These are phyloP conservation scores for Muscicapa adusta DNA, from an alignment of 2,113 vertebrate genomes.

Conservation along the genomic window DNA sequence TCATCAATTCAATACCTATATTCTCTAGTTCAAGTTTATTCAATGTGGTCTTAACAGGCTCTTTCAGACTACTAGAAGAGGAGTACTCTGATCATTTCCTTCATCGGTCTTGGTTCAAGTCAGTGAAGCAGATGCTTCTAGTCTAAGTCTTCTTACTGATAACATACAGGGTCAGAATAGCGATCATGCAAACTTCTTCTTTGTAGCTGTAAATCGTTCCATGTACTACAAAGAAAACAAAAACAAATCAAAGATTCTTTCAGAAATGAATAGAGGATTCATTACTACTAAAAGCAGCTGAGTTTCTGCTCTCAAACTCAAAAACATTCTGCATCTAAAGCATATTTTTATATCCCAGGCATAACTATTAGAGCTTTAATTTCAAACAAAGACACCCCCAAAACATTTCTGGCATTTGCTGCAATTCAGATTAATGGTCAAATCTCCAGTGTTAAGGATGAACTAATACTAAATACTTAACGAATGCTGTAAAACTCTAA, in stretches of 20 bases:
- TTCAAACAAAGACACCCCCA: background rate
- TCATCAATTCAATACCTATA: background rate
- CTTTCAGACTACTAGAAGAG: background rate
- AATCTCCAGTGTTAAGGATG: background rate
- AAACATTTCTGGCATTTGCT: background rate
- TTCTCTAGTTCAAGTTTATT: constrained; percentile 45
- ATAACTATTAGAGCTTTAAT: background rate
- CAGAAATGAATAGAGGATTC: background rate
- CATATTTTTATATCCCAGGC: background rate
- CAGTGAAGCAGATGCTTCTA: background rate
- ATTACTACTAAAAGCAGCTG: background rate
- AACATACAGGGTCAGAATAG: background rate
- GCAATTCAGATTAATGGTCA: background rate
- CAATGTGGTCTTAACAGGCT: background rate
- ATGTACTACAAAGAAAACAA: constrained; percentile 82
- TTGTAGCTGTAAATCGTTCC: constrained; percentile 97
- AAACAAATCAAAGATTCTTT: background rate
- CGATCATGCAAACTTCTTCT: constrained; percentile 93
- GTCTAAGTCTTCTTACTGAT: background rate
- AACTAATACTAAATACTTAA: background rate
- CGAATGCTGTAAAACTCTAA: background rate
- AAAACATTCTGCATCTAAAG: background rate
- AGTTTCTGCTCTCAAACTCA: background rate
- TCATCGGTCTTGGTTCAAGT: background rate
- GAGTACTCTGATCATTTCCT: background rate